Evolutionary conservation across 35 echinoderm and acorn worm species (phyloP).

Genomic region (Lytechinus variegatus): DNA sequence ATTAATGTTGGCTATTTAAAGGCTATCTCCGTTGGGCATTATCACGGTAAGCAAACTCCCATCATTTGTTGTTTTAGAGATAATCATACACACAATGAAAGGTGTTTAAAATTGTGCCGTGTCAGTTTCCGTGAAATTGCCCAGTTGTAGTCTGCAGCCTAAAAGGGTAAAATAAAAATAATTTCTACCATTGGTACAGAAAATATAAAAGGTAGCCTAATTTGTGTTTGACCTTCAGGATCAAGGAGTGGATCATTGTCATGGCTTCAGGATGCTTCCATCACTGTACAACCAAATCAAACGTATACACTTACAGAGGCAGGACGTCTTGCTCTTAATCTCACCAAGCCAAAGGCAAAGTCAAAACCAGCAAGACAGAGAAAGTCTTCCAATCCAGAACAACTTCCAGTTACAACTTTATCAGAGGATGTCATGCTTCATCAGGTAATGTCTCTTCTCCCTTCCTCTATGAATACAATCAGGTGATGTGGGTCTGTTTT

Average conservation of each 20-base stretch:
- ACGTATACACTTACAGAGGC: conserved; percentile 78
- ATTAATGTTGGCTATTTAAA: too few relatives aligned
- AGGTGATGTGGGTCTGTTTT: neutral
- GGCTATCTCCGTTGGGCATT: too few relatives aligned
- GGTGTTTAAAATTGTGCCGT: too few relatives aligned
- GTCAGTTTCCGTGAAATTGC: too few relatives aligned
- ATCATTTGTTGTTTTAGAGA: too few relatives aligned
- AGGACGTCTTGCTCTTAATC: conserved; percentile 71
- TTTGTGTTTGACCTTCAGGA: neutral
- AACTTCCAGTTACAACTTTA: neutral
- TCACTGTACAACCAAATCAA: conserved; percentile 39
- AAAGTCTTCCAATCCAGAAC: neutral
- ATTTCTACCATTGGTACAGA: too few relatives aligned
- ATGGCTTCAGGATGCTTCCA: conserved; percentile 16
- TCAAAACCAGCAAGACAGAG: neutral
- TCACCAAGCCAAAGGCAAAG: conserved; percentile 58
- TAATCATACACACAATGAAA: too few relatives aligned
- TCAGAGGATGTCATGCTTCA: conserved; percentile 8
- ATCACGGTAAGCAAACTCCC: too few relatives aligned
- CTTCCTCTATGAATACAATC: neutral
- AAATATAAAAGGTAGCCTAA: too few relatives aligned
- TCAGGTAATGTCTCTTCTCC: neutral
- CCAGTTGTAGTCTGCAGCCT: too few relatives aligned
- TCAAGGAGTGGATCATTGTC: conserved; percentile 8
- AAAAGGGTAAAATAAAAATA: too few relatives aligned